Evolutionary conservation across 2,888 invertebrate genomes (phyloP), one percentile per base, ranked within the genome.

Genomic region (Amiota minor): DNA sequence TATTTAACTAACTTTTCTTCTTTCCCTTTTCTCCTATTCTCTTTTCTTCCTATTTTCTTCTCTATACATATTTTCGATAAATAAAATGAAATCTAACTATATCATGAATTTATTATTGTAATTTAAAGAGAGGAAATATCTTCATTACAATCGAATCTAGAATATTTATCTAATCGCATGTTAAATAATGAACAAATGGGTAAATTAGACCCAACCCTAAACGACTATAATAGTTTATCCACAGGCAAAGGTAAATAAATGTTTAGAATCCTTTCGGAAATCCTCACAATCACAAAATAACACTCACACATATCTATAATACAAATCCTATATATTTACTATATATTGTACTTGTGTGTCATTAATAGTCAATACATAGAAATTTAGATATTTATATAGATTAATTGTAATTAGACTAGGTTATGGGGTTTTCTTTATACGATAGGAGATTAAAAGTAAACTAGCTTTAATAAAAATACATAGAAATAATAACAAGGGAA

Each of bases 71-170:
- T 35, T 16, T 70, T 11, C 16, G 18, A 56, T n/a, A 4, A 35
- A 35, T 35, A 6, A 35, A 4, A 35, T 35, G 6, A 6, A 35
- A 35, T 55, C 2, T 71, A 20, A 47, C 9, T 45, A 20, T 67
- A 14, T 64, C 23, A 53, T 23, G 1, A 8, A 70, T 9, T 49
- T 65, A 12, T 20, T 56, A 11, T 23, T 9, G 68, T 69, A 61
- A 50, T 20, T 68, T 46, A 65, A 72, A 90, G 90, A 87, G 88
- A 88, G 88, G 90, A 90, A 86, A 89, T 90, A 88, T 89, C 89
- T 75, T 85, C 88, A 81, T 82, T 90, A 79, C 90, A 90, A 83
- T 88, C 90, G 79, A 90, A 90, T 87, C 89, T 90, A 88, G 90
- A 90, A 78, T 89, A 88, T 85, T 85, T 90, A 80, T 88, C 89